Conservation (phyloP, 64 coral and sea anemone species). For the Dendrophyllia cribrosa region DNA sequence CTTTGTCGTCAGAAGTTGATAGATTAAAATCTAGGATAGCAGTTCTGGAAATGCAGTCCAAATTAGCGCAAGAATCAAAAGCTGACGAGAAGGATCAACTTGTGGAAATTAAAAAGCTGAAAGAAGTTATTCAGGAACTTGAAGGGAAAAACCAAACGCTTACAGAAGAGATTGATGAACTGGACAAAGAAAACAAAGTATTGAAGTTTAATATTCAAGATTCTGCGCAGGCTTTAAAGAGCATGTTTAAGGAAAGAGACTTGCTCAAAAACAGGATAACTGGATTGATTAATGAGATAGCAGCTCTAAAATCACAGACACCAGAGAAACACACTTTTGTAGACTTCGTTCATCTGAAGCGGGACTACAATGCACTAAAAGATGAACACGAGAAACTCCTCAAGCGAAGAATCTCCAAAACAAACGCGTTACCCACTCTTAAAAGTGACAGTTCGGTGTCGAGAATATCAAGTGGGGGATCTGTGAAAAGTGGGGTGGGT, state of each 20-base stretch:
- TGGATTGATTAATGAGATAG: constrained; percentile 70
- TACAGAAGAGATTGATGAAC: constrained; percentile 34
- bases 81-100: constrained; percentile 19
- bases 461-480: constrained; percentile 44
- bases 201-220: constrained; percentile 86
- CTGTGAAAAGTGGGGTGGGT: constrained; percentile 16
- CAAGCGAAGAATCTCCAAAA: constrained; percentile 62
- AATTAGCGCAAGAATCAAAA: constrained; percentile 26
- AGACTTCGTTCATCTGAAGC: constrained; percentile 86
- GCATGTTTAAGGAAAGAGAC: constrained; percentile 90
- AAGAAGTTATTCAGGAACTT: constrained; percentile 4
- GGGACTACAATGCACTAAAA: constrained; percentile 64
- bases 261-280: constrained; percentile 88
- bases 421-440: constrained; percentile 76
- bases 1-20: constrained; percentile 58
- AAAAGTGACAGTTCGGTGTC: constrained; percentile 65
- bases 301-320: constrained; percentile 51
- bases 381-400: constrained; percentile 83
- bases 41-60: constrained; percentile 67
- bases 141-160: constrained; percentile 48
- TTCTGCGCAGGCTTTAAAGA: constrained; percentile 71
- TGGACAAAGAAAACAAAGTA: constrained; percentile 43
- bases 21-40: constrained; percentile 46
- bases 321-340: constrained; percentile 68
- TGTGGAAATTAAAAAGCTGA: constrained; percentile 9